Base-by-base conservation (phyloP, 1,140 invertebrate genomes). In the Lerema accius region DNA sequence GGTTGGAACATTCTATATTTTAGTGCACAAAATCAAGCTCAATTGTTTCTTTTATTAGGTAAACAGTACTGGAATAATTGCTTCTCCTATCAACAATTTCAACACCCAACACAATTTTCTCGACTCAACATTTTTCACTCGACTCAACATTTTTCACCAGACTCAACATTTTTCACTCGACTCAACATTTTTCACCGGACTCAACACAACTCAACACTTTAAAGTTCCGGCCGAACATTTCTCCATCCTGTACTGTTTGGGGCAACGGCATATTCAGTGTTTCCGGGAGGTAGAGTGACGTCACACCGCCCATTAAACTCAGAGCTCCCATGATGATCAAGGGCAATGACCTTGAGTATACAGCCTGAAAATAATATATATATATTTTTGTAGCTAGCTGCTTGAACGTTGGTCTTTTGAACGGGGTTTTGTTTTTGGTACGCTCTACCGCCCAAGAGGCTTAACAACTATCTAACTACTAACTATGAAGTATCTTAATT, bases 251-350 rank as follows among this genome's bases (percentile, higher is more conserved):
- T 39, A 96, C 82, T 4, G 95, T 96, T 82, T 97, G 95, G 4
- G 96, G 96, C 48, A 97, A 84, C 50, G 95, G 94, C 67, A 94
- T 93, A 74, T 96, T 94, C 14, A 96, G 90, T 0, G 96, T 97
- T 87, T 97, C 96, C 0, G 96, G 96, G 19, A 97, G 89, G 59
- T 96, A 93, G 2, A 97, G 88, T 9, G 94, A 94, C 5, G 93
- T 93, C n/a, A 95, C 67, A 9, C 95, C 95, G 13, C 95, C 95
- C 6, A 94, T 85, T 0, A 97, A 90, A 66, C 95, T 93, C 15
- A 97, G 86, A 0, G 93, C 86, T 9, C 96, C 96, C 94, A 97
- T 95, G 15, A 96, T 93, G 60, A 96, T 93, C 50, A 97, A 84
- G 0, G 96, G 96, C 39, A 97, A 80, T 0, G 93, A 92, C 66